Conservation (phyloP, 2,113 vertebrate genomes). For the Zeus faber region DNA sequence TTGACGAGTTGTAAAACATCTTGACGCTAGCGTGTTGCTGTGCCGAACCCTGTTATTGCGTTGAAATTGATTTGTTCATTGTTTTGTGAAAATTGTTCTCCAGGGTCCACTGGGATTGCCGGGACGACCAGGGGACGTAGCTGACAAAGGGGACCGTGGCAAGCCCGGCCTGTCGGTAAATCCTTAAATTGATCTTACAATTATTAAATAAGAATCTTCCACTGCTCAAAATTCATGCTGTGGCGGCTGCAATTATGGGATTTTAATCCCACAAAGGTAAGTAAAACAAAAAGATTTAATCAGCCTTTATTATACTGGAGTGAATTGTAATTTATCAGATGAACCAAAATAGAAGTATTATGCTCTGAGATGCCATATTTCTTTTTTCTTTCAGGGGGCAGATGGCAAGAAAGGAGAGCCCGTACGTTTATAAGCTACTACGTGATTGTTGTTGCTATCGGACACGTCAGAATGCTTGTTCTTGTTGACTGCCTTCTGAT, state of each 20-base stretch:
- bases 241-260: no score
- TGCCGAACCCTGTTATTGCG: no score
- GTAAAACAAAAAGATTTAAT: no score
- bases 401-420: slow-evolving; percentile 76
- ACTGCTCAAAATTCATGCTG: no score
- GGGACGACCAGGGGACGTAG: slow-evolving; percentile 78
- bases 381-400: slow-evolving; percentile 65
- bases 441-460: slow-evolving; percentile 1
- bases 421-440: slow-evolving; percentile 74
- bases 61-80: neutral
- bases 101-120: slow-evolving; percentile 83
- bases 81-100: slow-evolving; percentile 10
- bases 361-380: no score
- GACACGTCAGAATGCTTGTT: slow-evolving; percentile 14
- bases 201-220: no score
- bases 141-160: slow-evolving; percentile 79
- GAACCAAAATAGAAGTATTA: no score
- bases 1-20: neutral
- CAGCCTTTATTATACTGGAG: no score
- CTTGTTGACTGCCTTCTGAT: slow-evolving; percentile 20
- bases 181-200: no score
- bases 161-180: slow-evolving; percentile 66
- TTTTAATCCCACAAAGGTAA: no score
- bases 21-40: no score
- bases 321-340: neutral